Base-by-base conservation (phyloP, 1,140 invertebrate species). In the Matsumurasca onukii region DNA sequence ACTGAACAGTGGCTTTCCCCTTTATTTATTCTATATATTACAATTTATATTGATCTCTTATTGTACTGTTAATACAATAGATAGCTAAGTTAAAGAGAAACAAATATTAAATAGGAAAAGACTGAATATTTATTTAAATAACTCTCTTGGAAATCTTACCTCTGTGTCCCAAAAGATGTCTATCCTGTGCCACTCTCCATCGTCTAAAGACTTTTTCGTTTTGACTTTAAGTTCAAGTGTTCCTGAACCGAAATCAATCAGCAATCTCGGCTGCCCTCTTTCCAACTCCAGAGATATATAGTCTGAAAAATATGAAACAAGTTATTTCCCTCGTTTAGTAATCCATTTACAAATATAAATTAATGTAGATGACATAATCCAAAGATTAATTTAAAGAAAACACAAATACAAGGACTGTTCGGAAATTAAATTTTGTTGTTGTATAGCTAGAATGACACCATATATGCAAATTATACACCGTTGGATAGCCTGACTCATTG, bases 141-240 rank as follows among this genome's bases (percentile, higher is more conserved):
- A 39, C 5, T 39, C 34, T 39, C 5, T 5, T 39, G 5, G 34
- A 9, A 39, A 17, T 39, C 17, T 69, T 72, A 88, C 86, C 82
- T 96, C 95, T 15, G 92, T 95, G 75, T 94, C 90, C 91, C 95
- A 97, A 77, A 97, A 97, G 66, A 99, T 87, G 80, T 98, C 96
- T 59, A 98, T 82, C 69, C 93, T 84, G 81, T 99, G 97, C 97
- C 97, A 99, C 77, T 95, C 92, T 1, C 95, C 95, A 78, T 98
- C 95, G 77, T 94, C 92, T 39, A 98, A 78, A 0, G 87, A 88
- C 75, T 90, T 89, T 74, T 92, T 91, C 0, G 93, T 92, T 81
- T 95, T 93, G 0, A 99, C 89, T 77, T 90, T 85, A 13, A 98
- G 79, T 77, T 96, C 93, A 68, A 97, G 79, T 0, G 92, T 95